These are phyloP conservation scores for Apotomis capreana DNA, from an alignment of 2,888 invertebrate species.

Conservation along the genomic window DNA sequence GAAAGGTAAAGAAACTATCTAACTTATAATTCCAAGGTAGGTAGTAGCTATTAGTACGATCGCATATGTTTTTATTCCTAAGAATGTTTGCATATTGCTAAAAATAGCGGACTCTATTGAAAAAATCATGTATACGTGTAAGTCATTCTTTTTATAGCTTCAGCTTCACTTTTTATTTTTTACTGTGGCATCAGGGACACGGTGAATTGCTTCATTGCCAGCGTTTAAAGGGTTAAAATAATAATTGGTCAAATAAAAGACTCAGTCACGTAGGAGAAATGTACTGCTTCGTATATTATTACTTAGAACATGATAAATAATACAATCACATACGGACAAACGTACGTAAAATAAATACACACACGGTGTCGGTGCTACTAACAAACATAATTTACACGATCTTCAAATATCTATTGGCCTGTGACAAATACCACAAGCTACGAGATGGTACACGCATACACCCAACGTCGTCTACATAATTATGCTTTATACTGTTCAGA, in stretches of 20 bases:
- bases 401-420: constrained; percentile 27
- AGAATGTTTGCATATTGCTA: too few relatives aligned
- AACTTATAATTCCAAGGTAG: too few relatives aligned
- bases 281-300: constrained; percentile 62
- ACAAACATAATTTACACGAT: constrained; percentile 44
- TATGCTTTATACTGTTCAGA: not conserved
- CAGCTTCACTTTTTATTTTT: too few relatives aligned
- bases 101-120: too few relatives aligned
- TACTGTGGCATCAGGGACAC: too few relatives aligned
- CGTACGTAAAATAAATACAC: constrained; percentile 47
- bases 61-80: too few relatives aligned
- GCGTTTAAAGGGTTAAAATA: too few relatives aligned
- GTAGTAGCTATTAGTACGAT: too few relatives aligned
- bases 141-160: too few relatives aligned
- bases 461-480: constrained; percentile 4
- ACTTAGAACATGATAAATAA: constrained; percentile 73
- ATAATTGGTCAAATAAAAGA: constrained; percentile 30
- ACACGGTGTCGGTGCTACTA: constrained; percentile 42
- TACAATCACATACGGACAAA: constrained; percentile 61
- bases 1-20: too few relatives aligned
- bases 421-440: constrained; percentile 13
- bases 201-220: too few relatives aligned
- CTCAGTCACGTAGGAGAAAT: constrained; percentile 49
- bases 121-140: too few relatives aligned
- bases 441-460: constrained; percentile 17